phyloP scores from a whole-genome alignment of 2,888 invertebrate genomes.

The Luperina nickerlii region DNA sequence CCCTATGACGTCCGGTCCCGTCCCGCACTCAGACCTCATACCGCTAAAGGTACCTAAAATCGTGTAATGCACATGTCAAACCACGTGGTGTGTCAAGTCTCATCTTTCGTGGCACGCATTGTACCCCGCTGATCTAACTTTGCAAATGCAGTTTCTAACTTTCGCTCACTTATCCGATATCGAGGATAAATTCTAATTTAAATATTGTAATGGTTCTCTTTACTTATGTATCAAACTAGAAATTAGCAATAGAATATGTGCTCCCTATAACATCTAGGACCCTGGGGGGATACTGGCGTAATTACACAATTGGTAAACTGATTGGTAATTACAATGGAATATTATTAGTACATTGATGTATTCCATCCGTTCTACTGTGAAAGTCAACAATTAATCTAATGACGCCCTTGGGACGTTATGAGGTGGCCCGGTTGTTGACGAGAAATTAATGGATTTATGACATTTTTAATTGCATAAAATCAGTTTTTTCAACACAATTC shows the following conservation, averaged over 20 bases:
- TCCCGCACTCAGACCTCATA: too few relatives aligned
- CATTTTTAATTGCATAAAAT: not conserved
- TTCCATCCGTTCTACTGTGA: slow-evolving; percentile 27
- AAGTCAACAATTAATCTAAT: slow-evolving; percentile 48
- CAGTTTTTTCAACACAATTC: too few relatives aligned
- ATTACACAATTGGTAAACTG: slow-evolving; percentile 20
- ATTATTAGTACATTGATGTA: slow-evolving; percentile 27
- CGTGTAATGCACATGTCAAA: too few relatives aligned
- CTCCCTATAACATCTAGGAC: not conserved
- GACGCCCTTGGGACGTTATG: slow-evolving; percentile 4
- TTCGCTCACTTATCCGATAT: not conserved
- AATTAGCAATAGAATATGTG: not conserved
- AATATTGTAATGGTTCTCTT: not conserved
- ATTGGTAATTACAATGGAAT: slow-evolving; percentile 46
- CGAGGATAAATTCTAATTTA: not conserved
- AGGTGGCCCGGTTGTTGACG: not conserved
- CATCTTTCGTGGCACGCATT: too few relatives aligned
- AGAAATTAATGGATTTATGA: not conserved
- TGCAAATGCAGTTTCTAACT: not conserved
- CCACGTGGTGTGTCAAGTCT: too few relatives aligned
- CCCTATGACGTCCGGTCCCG: too few relatives aligned
- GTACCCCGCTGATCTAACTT: not conserved
- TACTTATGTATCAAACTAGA: not conserved
- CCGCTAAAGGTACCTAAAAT: too few relatives aligned
- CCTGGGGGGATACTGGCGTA: slow-evolving; percentile 14